Conservation (phyloP, 2,888 invertebrate species). For the Boloria euphrosyne region DNA sequence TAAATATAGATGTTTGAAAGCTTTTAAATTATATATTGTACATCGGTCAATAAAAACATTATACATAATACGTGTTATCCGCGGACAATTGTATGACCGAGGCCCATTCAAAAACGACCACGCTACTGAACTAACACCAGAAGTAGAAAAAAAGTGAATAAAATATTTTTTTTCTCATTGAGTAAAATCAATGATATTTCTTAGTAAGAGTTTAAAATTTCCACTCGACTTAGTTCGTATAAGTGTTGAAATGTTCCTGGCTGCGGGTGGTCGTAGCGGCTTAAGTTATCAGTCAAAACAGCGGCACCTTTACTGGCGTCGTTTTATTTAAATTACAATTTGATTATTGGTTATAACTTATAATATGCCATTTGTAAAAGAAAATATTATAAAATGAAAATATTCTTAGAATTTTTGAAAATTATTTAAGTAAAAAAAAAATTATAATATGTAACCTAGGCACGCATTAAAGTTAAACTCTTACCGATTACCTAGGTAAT, state of each 20-base stretch:
- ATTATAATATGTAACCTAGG: no score
- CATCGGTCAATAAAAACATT: constrained; percentile 52
- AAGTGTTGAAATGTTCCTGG: constrained; percentile 52
- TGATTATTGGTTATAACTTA: neutral
- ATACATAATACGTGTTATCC: constrained; percentile 51
- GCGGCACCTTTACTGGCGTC: constrained; percentile 32
- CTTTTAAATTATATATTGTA: constrained; percentile 35
- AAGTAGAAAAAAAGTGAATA: constrained; percentile 43
- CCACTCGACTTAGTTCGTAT: constrained; percentile 64
- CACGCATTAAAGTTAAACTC: no score
- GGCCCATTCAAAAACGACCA: constrained; percentile 49
- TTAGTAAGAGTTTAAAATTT: constrained; percentile 53
- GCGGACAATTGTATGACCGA: constrained; percentile 67
- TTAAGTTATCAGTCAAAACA: constrained; percentile 57
- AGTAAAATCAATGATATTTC: constrained; percentile 64
- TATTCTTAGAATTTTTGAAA: no score
- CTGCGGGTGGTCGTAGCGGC: constrained; percentile 69
- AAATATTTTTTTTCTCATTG: constrained; percentile 46
- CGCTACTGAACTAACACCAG: constrained; percentile 59
- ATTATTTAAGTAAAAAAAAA: no score
- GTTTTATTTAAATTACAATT: constrained; percentile 4
- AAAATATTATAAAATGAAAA: no score
- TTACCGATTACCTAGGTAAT: no score
- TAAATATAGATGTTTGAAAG: constrained; percentile 38
- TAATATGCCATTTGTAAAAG: no score